phyloP scores from a whole-genome alignment of 1,140 invertebrate species.

The Drosophila repleta region DNA sequence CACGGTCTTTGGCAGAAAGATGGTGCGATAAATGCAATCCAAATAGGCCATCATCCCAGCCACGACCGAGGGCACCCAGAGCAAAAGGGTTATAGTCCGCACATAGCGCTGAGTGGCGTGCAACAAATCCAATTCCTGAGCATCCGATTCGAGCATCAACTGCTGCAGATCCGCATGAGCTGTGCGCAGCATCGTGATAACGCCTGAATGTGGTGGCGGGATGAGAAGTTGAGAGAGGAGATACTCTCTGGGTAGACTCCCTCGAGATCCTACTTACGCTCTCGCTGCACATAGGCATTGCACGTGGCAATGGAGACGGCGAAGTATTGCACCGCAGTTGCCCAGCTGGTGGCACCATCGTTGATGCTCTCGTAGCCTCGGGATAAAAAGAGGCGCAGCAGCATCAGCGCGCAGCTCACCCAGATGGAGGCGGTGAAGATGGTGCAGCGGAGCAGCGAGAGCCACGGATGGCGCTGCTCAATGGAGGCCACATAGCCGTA shows the following conservation, averaged over 20 bases:
- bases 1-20: constrained; percentile 62
- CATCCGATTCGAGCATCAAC: constrained; percentile 37
- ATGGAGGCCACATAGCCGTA: constrained; percentile 66
- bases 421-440: constrained; percentile 71
- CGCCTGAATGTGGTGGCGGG: constrained; percentile 28
- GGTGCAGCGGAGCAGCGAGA: constrained; percentile 54
- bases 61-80: constrained; percentile 66
- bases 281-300: constrained; percentile 63
- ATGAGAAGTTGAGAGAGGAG: no score
- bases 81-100: constrained; percentile 51
- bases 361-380: constrained; percentile 57
- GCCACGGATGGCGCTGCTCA: constrained; percentile 42
- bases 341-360: constrained; percentile 69
- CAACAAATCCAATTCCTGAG: constrained; percentile 46
- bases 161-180: constrained; percentile 46
- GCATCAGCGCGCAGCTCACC: constrained; percentile 57
- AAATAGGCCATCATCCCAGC: constrained; percentile 63
- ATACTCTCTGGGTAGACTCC: no score
- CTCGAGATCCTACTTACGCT: constrained; percentile 51
- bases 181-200: constrained; percentile 43
- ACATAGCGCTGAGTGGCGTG: constrained; percentile 41
- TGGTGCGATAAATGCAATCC: constrained; percentile 69
- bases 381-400: constrained; percentile 43
- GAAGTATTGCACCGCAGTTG: constrained; percentile 66
- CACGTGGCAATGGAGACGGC: constrained; percentile 61